Evolutionary conservation across 1,140 invertebrate species (phyloP).

Genomic region (Nylanderia fulva): DNA sequence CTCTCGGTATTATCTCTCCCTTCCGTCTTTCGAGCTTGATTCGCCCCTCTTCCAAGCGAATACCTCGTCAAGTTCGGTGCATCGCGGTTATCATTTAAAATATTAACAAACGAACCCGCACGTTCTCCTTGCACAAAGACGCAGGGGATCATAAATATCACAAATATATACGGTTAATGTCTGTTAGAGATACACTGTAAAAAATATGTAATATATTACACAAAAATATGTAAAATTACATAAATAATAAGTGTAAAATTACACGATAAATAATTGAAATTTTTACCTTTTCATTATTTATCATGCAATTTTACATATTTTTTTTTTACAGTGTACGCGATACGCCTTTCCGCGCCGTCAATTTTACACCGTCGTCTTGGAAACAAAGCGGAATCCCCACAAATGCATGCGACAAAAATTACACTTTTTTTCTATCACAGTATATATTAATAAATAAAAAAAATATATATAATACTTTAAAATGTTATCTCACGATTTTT

Average conservation of each 20-base stretch:
- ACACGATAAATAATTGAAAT: no score
- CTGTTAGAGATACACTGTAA: no score
- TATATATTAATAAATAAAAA: no score
- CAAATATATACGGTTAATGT: neutral
- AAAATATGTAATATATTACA: no score
- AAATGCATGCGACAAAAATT: neutral
- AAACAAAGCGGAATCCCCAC: neutral
- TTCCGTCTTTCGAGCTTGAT: slow-evolving; percentile 3
- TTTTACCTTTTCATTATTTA: no score
- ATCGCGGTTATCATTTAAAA: slow-evolving; percentile 15
- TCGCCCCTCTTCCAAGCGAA: neutral
- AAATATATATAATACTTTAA: no score
- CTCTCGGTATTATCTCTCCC: slow-evolving; percentile 27
- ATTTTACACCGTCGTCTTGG: neutral
- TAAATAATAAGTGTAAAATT: no score
- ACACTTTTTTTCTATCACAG: neutral
- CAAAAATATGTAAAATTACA: no score
- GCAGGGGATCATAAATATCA: neutral
- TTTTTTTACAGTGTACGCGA: no score
- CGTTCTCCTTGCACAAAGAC: neutral
- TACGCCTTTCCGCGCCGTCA: neutral
- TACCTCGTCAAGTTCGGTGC: slow-evolving; percentile 5
- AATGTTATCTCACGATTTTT: no score
- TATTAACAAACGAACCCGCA: slow-evolving; percentile 1
- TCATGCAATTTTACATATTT: no score